Conservation (phyloP, 2,888 invertebrate species). For the Agrotis exclamationis region DNA sequence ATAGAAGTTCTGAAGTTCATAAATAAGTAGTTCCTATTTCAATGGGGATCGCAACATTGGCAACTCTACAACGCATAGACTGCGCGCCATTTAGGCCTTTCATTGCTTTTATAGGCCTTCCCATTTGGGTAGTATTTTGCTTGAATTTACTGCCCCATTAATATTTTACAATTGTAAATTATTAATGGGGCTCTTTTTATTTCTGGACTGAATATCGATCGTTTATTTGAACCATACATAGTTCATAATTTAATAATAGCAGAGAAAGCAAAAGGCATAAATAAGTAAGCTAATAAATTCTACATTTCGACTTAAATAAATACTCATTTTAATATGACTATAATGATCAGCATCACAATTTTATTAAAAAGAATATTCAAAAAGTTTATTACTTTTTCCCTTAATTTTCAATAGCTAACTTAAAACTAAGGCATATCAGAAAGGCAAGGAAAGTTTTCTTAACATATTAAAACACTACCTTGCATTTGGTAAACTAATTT, state of each 20-base stretch:
- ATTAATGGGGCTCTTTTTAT: neutral
- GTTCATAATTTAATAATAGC: slow-evolving; percentile 37
- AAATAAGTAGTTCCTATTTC: too few relatives aligned
- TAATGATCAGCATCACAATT: slow-evolving; percentile 7
- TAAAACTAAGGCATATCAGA: neutral
- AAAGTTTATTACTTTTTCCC: neutral
- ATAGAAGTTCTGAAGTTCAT: too few relatives aligned
- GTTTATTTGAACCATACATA: slow-evolving; percentile 3
- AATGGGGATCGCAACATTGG: too few relatives aligned
- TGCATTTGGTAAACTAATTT: slow-evolving; percentile 46
- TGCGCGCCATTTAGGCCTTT: too few relatives aligned
- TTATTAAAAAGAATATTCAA: slow-evolving; percentile 28
- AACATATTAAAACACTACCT: slow-evolving; percentile 48
- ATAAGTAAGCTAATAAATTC: slow-evolving; percentile 15
- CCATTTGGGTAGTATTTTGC: neutral
- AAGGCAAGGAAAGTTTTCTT: slow-evolving; percentile 38
- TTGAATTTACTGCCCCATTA: too few relatives aligned
- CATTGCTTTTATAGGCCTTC: neutral
- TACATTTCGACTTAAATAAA: slow-evolving; percentile 11
- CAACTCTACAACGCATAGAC: too few relatives aligned
- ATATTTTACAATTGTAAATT: neutral
- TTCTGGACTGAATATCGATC: neutral
- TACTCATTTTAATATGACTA: slow-evolving; percentile 31
- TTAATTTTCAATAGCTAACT: slow-evolving; percentile 12
- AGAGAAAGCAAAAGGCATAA: slow-evolving; percentile 20